Evolutionary conservation across 1,140 invertebrate species (phyloP), one percentile per base, ranked within the genome.

Genomic region (Lepidurus arcticus): DNA sequence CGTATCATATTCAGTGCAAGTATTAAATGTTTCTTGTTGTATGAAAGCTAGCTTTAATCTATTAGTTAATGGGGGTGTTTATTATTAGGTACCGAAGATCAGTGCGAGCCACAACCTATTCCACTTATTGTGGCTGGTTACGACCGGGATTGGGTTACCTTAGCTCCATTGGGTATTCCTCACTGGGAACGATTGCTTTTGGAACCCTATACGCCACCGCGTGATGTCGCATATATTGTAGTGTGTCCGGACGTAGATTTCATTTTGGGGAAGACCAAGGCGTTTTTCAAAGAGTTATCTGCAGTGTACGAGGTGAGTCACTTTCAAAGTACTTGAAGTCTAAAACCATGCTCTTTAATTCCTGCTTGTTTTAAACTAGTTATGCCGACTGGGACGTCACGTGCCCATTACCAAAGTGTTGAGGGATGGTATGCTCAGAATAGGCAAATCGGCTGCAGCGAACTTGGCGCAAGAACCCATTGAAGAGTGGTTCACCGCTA

Each of bases 21-120:
- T 34, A 34, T 34, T 0, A 34, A 73, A 16, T 74, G 13, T 77
- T 76, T 7, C 16, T 77, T 77, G 16, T 2, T 34, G 74, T 79
- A 11, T 78, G n/a, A 16, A 45, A 13, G 21, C 13, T 34, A 6
- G 53, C 21, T n/a, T n/a, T 4, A 2, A 42, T 16, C 76, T 80
- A 24, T 13, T 80, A 73, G 53, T 5, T 77, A 76, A 21, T n/a
- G n/a, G n/a, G n/a, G n/a, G n/a, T n/a, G n/a, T n/a, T 9, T 8
- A 8, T 26, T 44, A 80, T 8, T 80, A 87, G 88, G 89, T 76
- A 95, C 95, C 26, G 94, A 97, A 83, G 96, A 98, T 83, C 91
- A 95, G 74, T 97, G 95, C 85, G 96, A 98, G 83, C 96, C 97
- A 10, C 96, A 98, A 85, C 96, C 96, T 1, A 96, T 99, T 82